Base-by-base conservation (phyloP, 2,888 invertebrate genomes). In the Notodonta dromedarius region DNA sequence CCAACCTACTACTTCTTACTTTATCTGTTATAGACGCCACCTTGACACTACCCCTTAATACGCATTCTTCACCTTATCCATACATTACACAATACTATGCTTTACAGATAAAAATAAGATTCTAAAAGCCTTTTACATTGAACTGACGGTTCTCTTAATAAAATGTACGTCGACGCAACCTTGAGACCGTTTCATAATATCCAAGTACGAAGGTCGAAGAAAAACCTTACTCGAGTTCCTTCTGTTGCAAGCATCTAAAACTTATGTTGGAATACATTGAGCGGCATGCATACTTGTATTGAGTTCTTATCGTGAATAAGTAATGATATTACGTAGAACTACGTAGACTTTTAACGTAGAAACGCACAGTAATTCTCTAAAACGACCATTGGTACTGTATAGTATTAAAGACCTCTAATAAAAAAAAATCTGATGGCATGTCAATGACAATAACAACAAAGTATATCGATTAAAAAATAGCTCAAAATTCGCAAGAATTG, bases 301-400 rank as follows among this genome's bases (percentile, higher is more conserved):
- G 69, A 74, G 72, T 70, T 70, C 67, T 78, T 69, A 77, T 70
- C 71, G 60, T 76, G 66, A 79, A 79, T 81, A 75, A 79, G 67
- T 78, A 77, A 79, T 77, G 74, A 61, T 72, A 76, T 73, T 80
- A 67, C 24, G 24, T 24, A 24, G 66, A 73, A 70, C 57, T 57
- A 61, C 61, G 60, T 69, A 64, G 24, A 24, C 1, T 2, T 24
- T 24, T 62, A 60, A 58, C 62, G 46, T 4, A n/a, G n/a, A 46
- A 46, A 6, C 13, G 46, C 13, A 46, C n/a, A 5, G 46, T n/a
- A n/a, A 46, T 24, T 46, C 5, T 46, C 11, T 46, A 11, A 4
- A 35, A 35, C 35, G 35, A 4, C 35, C 35, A 35, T 6, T 35
- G 35, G 35, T 35, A 35, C 5, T 35, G 5, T 5, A 7, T 35